Percentiles rank a stretch among this genome's conserved stretches.
Evolutionary conservation across 2,797 vertebrate species (phyloP).

Genomic region (Spinus olivaceus): DNA sequence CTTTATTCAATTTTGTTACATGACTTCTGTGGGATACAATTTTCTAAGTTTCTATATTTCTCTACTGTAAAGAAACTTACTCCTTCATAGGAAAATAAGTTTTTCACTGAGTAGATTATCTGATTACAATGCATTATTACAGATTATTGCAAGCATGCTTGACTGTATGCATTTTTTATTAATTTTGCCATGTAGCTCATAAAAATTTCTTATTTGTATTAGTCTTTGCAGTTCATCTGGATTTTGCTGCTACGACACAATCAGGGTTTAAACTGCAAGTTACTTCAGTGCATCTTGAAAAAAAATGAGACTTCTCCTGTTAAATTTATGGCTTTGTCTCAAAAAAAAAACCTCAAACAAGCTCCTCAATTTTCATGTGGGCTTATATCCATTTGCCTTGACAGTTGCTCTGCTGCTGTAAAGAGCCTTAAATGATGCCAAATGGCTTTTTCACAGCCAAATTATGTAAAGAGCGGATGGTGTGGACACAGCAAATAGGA

Average conservation of each 20-base stretch:
- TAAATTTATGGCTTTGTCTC: neutral
- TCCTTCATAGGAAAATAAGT: neutral
- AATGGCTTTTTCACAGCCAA: neutral
- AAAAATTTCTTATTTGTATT: neutral
- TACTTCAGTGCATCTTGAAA: neutral
- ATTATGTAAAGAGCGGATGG: rapidly evolving
- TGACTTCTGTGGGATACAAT: neutral
- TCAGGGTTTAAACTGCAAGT: neutral
- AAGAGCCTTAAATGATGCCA: neutral
- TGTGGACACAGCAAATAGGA: neutral
- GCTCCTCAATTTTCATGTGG: neutral
- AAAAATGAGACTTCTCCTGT: neutral
- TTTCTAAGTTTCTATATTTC: neutral
- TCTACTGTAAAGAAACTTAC: neutral
- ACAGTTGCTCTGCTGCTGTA: neutral
- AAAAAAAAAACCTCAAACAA: neutral
- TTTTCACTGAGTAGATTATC: neutral
- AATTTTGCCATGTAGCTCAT: neutral
- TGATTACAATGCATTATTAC: neutral
- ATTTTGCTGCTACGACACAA: neutral
- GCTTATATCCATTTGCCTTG: neutral
- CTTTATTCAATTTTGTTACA: neutral
- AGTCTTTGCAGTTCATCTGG: neutral
- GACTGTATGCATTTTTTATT: neutral
- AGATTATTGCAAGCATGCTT: neutral